Evolutionary conservation across 2,888 invertebrate species (phyloP), one percentile per base, ranked within the genome.

Genomic region (Halictus ligatus): DNA sequence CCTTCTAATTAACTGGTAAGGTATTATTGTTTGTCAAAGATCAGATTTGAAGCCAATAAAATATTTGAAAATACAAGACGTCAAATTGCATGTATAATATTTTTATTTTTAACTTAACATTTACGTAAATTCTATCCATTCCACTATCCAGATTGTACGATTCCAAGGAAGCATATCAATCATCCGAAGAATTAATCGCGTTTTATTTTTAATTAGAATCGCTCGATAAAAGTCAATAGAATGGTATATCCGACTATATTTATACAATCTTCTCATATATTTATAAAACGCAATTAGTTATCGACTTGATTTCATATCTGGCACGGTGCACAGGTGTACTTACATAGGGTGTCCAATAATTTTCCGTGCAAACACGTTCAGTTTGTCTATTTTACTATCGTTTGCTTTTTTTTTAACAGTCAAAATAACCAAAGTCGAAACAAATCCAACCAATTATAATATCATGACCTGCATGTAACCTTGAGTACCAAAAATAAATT

Each of bases 1-100:
- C 25, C 67, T 50, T 73, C 73, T 77, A 18, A 71, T 77, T 48
- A 73, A 21, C 29, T 50, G 46, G 46, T 48, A 73, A 48, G 29
- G 48, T 50, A 73, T 48, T 18, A 29, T 48, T 18, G 25, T 48
- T 67, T 77, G 25, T 77, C 48, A 50, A 48, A n/a, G 43, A 6
- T 69, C 21, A 40, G 40, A 69, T 35, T 69, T 35, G 40, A 69
- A 21, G 10, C 40, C 40, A 69, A 69, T 40, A 69, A 69, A 69
- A 69, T 21, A 40, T 21, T 69, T 69, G 69, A 35, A 69, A 69
- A 69, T 69, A 21, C 69, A 69, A 69, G 21, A 21, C 69, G 7
- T 69, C 21, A 69, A 69, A 35, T 21, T 18, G 18, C 40, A 69
- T 69, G 69, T 69, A 35, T 40, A 40, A 40, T 21, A 69, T 58